Percentiles rank a stretch among this genome's conserved stretches.
These are phyloP conservation scores for Polypedilum vanderplanki DNA, from an alignment of 1,140 invertebrate genomes.

Conservation along the genomic window DNA sequence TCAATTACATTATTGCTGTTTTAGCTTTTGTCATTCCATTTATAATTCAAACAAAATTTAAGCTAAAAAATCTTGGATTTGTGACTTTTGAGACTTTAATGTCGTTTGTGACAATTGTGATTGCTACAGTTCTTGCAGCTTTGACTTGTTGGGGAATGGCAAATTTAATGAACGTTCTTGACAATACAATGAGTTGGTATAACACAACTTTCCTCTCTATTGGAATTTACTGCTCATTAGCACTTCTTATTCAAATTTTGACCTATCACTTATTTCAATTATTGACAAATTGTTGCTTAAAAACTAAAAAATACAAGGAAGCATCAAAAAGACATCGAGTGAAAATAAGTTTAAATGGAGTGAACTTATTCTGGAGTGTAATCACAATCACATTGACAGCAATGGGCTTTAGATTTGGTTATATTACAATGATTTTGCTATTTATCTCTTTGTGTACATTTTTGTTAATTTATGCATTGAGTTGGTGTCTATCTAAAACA, in stretches of 20 bases:
- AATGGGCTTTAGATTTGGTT: not conserved
- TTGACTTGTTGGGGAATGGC: not conserved
- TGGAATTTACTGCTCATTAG: not conserved
- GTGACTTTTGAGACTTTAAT: not conserved
- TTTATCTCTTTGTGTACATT: not conserved
- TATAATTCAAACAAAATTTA: not conserved
- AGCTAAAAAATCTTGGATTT: not conserved
- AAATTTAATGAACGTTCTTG: not conserved
- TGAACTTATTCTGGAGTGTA: not conserved
- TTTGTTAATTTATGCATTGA: not conserved
- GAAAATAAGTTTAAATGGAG: not conserved
- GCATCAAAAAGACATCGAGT: not conserved
- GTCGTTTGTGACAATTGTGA: not conserved
- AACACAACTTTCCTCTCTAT: not conserved
- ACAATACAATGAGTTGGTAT: slow-evolving; percentile 21
- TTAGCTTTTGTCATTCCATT: not conserved
- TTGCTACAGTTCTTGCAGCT: not conserved
- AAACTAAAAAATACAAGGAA: not conserved
- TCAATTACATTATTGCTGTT: not conserved
- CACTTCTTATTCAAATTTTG: not conserved
- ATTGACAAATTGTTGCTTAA: not conserved
- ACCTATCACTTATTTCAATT: not conserved
- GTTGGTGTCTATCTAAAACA: not conserved
- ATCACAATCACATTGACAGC: not conserved
- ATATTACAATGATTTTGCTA: not conserved